Base-by-base conservation (phyloP, 1,140 invertebrate genomes). In the Drosophila kohkoa region DNA sequence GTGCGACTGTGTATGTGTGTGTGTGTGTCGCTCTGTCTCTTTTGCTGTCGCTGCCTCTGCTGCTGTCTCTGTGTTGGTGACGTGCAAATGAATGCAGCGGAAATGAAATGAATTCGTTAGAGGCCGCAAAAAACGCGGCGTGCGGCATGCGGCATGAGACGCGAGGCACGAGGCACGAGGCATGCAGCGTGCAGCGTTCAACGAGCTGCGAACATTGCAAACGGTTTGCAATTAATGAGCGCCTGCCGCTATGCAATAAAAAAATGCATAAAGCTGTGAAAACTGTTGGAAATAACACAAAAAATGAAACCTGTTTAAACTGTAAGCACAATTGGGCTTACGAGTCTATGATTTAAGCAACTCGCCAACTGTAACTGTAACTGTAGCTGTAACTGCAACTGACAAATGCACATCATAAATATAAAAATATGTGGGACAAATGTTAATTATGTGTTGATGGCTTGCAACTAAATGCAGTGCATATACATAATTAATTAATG, bases 91-190 rank as follows among this genome's bases (percentile, higher is more conserved):
- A 86, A 86, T 87, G 82, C 82, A 87, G 79, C 83, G 82, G 82
- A 86, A 86, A 86, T 87, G 79, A 86, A 86, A 86, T 86, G 82
- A 86, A 86, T 86, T 86, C 82, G 82, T 86, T 86, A 86, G 82
- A 79, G 79, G 79, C 82, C 80, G 79, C 82, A 75, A 86, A 85
- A 82, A 83, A 82, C 70, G 66, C 67, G 77, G 58, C 75, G 55
- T 60, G 67, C 73, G 67, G 76, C 76, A 60, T 55, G 79, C 79
- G 73, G 66, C 75, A n/a, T 38, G 35, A 8, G 35, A 10, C 1
- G 82, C 62, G 66, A 54, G 77, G 52, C 75, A 48, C 59, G 67
- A 67, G 66, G 76, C 75, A 68, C 49, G 79, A 74, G 73, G 66
- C 75, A 28, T 35, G 30, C 67, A 78, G 64, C 75, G 67, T 64